phyloP scores from a whole-genome alignment of 2,113 vertebrate species.

The Cyanistes caeruleus region DNA sequence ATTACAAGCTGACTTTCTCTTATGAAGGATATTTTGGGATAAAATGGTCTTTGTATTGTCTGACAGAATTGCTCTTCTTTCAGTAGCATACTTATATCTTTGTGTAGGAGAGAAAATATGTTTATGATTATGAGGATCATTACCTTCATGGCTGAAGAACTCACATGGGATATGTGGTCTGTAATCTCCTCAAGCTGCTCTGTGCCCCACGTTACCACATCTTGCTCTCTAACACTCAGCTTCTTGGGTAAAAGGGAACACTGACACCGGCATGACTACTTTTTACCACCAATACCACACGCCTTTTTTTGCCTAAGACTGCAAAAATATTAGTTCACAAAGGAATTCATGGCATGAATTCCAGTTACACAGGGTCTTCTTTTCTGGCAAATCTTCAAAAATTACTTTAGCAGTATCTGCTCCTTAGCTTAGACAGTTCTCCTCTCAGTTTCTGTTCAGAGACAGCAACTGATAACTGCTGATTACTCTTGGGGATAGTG shows the following conservation, averaged over 20 bases:
- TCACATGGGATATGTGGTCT: neutral
- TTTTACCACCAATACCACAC: neutral
- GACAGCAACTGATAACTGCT: neutral
- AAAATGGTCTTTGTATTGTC: neutral
- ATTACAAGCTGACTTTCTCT: neutral
- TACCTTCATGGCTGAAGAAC: neutral
- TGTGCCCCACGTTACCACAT: accelerated
- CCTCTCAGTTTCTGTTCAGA: neutral
- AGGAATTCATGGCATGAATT: neutral
- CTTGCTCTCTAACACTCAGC: neutral
- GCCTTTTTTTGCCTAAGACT: neutral
- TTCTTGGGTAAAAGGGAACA: neutral
- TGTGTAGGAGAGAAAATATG: neutral
- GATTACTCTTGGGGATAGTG: neutral
- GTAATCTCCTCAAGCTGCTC: neutral
- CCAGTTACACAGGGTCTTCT: neutral
- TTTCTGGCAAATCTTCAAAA: neutral
- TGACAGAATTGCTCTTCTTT: neutral
- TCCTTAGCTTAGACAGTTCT: neutral
- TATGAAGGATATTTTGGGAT: neutral
- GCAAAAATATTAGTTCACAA: neutral
- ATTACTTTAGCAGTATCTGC: neutral
- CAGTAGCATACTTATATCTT: neutral
- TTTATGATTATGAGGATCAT: slow-evolving; percentile 9
- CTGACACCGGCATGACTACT: neutral